A percentile compares a stretch with the other conserved stretches of the same genome.
Conservation (phyloP, 2,113 vertebrate genomes). For the Ceyx melanurus region DNA sequence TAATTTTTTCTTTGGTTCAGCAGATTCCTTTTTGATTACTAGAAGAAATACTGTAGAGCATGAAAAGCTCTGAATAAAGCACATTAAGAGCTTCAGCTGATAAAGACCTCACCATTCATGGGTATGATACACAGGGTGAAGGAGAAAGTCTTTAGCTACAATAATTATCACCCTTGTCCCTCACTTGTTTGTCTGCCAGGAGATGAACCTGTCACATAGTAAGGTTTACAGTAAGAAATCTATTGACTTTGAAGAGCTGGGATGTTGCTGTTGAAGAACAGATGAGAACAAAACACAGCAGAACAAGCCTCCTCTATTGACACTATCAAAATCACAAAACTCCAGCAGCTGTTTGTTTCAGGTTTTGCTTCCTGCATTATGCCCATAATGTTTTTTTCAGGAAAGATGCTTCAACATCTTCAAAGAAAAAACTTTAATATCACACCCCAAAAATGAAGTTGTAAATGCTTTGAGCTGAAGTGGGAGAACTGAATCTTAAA, state of each 20-base stretch:
- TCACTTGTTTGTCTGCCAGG: not conserved
- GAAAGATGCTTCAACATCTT: slow-evolving; percentile 7
- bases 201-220: not conserved
- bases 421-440: slow-evolving; percentile 23
- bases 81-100: not conserved
- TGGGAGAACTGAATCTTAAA: slow-evolving; percentile 8
- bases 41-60: not conserved
- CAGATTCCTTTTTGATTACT: slow-evolving; percentile 32
- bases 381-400: not conserved
- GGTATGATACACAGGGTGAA: not conserved
- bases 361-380: not conserved
- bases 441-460: not conserved
- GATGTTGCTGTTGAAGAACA: not conserved
- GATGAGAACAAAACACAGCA: not conserved
- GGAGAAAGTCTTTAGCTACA: not conserved
- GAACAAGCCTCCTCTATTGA: not conserved
- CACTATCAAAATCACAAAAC: not conserved
- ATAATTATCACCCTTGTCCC: not conserved
- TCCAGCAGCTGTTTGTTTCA: not conserved
- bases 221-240: not conserved
- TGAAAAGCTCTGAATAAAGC: slow-evolving; percentile 2
- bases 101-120: not conserved
- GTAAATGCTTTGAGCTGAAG: slow-evolving; percentile 2
- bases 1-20: slow-evolving; percentile 18
- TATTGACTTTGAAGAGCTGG: not conserved